Conservation (phyloP, 1,140 invertebrate species). For the Branchinecta lynchi region DNA sequence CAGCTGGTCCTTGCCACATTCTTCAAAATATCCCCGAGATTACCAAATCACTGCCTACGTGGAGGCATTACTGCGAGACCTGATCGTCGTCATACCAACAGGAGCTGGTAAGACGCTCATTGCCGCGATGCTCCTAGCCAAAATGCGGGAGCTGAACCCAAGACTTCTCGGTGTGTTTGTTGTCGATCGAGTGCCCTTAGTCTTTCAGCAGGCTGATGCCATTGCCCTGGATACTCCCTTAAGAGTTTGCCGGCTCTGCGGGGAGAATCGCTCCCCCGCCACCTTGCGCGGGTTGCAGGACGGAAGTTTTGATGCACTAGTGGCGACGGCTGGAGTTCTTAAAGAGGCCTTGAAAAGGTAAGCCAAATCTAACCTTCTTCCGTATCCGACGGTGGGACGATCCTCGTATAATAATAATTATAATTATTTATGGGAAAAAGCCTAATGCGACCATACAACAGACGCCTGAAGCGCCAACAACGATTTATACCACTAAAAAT, state of each 20-base stretch:
- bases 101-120: constrained; percentile 14
- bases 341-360: background rate
- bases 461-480: no score
- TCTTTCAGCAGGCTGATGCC: constrained; percentile 13
- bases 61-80: constrained; percentile 6
- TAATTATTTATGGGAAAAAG: no score
- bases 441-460: no score
- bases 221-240: background rate
- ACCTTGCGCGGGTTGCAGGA: background rate
- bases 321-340: constrained; percentile 5
- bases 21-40: background rate
- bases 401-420: no score
- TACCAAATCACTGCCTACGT: constrained; percentile 13
- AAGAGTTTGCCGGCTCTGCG: constrained; percentile 13
- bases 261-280: background rate
- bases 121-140: constrained; percentile 1
- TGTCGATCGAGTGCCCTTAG: constrained; percentile 15
- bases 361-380: no score
- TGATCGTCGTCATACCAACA: constrained; percentile 16
- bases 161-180: constrained; percentile 1
- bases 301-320: constrained; percentile 13
- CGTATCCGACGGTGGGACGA: no score
- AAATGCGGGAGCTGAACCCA: constrained; percentile 15
- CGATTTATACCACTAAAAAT: no score
- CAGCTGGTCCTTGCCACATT: constrained; percentile 9